phyloP scores from a whole-genome alignment of 35 echinoderm and acorn worm genomes.

The Eucidaris tribuloides region DNA sequence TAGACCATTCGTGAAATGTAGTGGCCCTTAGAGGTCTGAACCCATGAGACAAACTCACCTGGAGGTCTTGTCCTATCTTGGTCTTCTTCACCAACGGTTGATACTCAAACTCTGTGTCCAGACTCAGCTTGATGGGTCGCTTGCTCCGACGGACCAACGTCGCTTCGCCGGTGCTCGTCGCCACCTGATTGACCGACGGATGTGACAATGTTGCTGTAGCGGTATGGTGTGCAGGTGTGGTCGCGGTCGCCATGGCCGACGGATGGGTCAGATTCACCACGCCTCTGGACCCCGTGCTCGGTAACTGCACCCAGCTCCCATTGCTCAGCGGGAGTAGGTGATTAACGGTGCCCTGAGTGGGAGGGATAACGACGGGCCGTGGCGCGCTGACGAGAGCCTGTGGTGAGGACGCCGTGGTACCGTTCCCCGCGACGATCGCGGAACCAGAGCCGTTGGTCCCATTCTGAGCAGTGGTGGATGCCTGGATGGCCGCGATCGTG shows the following conservation, averaged over 20 bases:
- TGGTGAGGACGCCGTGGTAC: background rate
- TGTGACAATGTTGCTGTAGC: too few species aligned
- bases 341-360: background rate
- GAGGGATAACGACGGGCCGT: background rate
- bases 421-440: background rate
- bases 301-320: background rate
- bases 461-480: background rate
- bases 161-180: background rate
- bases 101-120: slow-evolving; percentile 47
- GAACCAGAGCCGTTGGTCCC: background rate
- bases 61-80: slow-evolving; percentile 12
- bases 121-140: slow-evolving; percentile 42
- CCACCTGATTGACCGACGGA: too few species aligned
- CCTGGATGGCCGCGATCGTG: background rate
- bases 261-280: background rate
- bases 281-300: background rate
- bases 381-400: background rate
- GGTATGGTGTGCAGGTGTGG: background rate
- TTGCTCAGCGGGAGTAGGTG: background rate
- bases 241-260: background rate
- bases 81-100: slow-evolving; percentile 41
- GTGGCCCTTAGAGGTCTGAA: too few species aligned
- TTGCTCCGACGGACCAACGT: slow-evolving; percentile 29
- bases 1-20: too few species aligned
- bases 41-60: slow-evolving; percentile 4